Evolutionary conservation across 2,888 invertebrate genomes (phyloP).

Genomic region (Clostera curtula): DNA sequence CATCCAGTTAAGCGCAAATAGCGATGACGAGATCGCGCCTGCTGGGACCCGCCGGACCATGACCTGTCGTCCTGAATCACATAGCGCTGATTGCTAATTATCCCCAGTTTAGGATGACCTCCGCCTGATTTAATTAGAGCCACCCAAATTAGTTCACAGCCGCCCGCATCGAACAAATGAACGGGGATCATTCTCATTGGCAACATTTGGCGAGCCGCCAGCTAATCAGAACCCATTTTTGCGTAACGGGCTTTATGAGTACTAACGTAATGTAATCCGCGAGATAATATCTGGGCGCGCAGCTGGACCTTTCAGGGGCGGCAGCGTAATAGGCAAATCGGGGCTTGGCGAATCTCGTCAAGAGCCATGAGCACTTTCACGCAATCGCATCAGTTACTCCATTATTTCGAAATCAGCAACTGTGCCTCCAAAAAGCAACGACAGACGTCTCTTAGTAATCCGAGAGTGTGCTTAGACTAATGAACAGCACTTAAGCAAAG

Average conservation of each 20-base stretch:
- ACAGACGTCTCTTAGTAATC: background rate
- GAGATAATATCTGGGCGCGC: background rate
- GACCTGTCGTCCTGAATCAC: constrained; percentile 20
- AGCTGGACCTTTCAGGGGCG: no score
- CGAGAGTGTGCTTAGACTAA: background rate
- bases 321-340: no score
- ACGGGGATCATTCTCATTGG: background rate
- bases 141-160: background rate
- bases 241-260: constrained; percentile 1
- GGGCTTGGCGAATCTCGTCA: no score
- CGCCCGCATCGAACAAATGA: background rate
- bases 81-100: constrained; percentile 18
- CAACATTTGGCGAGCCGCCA: background rate
- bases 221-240: background rate
- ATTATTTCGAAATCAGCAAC: background rate
- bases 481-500: background rate
- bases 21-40: constrained; percentile 20
- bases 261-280: background rate
- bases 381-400: background rate
- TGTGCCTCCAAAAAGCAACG: background rate
- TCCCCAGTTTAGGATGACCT: constrained; percentile 20
- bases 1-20: constrained; percentile 16
- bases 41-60: constrained; percentile 14
- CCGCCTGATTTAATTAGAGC: constrained; percentile 17
- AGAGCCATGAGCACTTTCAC: no score